Base-by-base conservation (phyloP, 2,888 invertebrate species). In the Drosophila engyochracea region DNA sequence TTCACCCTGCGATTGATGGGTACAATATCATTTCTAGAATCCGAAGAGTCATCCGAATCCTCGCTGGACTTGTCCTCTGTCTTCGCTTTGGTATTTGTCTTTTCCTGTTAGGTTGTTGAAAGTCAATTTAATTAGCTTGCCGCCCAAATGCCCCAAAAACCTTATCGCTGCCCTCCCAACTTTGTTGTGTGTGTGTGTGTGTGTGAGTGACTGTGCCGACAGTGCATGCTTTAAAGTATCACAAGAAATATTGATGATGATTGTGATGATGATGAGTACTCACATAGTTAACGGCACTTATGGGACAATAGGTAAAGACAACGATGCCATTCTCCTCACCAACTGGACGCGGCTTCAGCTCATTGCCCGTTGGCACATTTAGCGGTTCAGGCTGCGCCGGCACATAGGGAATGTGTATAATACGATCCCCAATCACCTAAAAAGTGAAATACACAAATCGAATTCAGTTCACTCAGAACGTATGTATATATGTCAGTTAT, bases 211-310 rank as follows among this genome's bases (percentile, higher is more conserved):
- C 22, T 47, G 68, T 79, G 71, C 57, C 55, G 60, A 10, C 14
- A 57, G 76, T 69, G 72, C 68, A 44, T 65, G 39, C 47, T 57
- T 54, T 30, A 19, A 55, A 37, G 3, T 59, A 49, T 57, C 5
- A 39, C 6, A n/a, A 28, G n/a, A 19, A 22, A 25, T 61, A n/a
- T 35, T 33, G 14, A 25, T 19, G 19, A 25, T 12, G 6, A 16
- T 25, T 25, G 19, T 16, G 4, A 54, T 16, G 6, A 19, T 10
- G 6, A 1, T 28, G 10, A 54, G 33, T 84, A 94, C 96, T 95
- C 94, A 98, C 97, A 93, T 97, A 98, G 94, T 97, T 97, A 31
- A 97, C 97, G 65, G 97, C 96, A 92, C 97, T 97, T 94, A 96
- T 96, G 14, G 97, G 97, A 91, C 96, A 96, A 92, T 98, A 98